Base-by-base conservation (phyloP, 53 echinoderm and acorn worm species). In the Echinometra lucunter region DNA sequence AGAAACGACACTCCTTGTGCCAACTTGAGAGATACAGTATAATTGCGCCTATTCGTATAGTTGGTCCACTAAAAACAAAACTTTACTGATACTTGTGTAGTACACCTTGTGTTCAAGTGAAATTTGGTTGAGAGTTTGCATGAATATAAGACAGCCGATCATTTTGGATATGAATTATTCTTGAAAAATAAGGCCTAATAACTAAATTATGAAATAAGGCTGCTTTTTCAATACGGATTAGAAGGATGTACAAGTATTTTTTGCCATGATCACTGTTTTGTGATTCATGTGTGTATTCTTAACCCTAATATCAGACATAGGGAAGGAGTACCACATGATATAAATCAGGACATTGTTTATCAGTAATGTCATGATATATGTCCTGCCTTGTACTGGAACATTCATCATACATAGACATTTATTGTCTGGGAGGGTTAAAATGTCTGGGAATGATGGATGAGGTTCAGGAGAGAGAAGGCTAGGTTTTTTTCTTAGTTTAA, bases 281-380 rank as follows among this genome's bases (percentile, higher is more conserved):
- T 11, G 18, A 72, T 72, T 2, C 78, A 7, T 16, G 40, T 38
- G 18, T 42, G 42, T 18, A 40, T 78, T 40, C 19, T 18, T 1
- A 19, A 78, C 17, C n/a, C 12, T 85, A 85, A 85, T 85, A 49
- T 85, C 13, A 49, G 49, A 9, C 49, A 85, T 34, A 27, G 85
- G 11, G 6, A 47, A 49, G 28, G 45, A 85, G 6, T 30, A 47
- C 49, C 28, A 19, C 27, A 85, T 27, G 49, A 49, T n/a, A 85
- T 85, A 85, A 85, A 85, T 85, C 85, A 53, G 30, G 9, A 49
- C 13, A 21, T 78, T 85, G 85, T 85, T 85, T 85, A 85, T n/a
- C 13, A 42, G 45, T 47, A 45, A 85, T 85, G 85, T 85, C 42
- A 28, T 47, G 85, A 85, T 85, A n/a, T n/a, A 85, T 85, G 45